Base-by-base conservation (phyloP, 2,797 vertebrate species). In the Protosalanx chinensis region DNA sequence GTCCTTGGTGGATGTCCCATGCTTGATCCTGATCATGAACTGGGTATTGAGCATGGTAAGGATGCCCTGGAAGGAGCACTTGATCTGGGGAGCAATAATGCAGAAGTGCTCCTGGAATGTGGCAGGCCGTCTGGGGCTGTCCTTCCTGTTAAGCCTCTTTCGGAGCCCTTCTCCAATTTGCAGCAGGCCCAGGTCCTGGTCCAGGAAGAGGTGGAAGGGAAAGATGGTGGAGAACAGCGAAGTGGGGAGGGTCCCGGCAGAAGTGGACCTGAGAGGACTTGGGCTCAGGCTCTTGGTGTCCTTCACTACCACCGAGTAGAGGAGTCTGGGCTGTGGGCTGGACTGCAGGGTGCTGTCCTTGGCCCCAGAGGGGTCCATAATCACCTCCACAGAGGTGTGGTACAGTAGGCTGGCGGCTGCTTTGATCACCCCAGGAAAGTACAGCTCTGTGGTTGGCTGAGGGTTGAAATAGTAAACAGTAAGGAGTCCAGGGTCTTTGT, bases 41-140 rank as follows among this genome's bases (percentile, higher is more conserved):
- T 98, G 97, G 82, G 97, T 95, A 81, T 99, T 99, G 64, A 99
- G 80, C 97, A 98, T 98, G 74, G 96, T 96, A 91, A 98, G 91
- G 84, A 99, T 97, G 53, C 94, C 93, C 56, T 96, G 96, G 80
- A 98, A 99, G n/a, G 93, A 94, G 64, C 93, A 94, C 82, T 91
- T 95, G 88, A 97, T 95, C 85, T 94, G 95, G 0, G 97, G 97
- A 16, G 93, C 92, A 67, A 98, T 86, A 72, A 99, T 96, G 75
- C 92, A 91, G 75, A 99, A 98, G 83, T 94, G 93, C 74, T 99
- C 97, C 71, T 96, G 93, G 82, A 99, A 99, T 64, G 72, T 82
- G 3, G 79, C 81, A 0, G 93, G 88, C 81, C 94, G 93, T 70
- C 93, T 93, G 85, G 93, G 92, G 72, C 93, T 87, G 61, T 98